phyloP scores from a whole-genome alignment of 2,113 vertebrate species.

The Salminus brasiliensis region DNA sequence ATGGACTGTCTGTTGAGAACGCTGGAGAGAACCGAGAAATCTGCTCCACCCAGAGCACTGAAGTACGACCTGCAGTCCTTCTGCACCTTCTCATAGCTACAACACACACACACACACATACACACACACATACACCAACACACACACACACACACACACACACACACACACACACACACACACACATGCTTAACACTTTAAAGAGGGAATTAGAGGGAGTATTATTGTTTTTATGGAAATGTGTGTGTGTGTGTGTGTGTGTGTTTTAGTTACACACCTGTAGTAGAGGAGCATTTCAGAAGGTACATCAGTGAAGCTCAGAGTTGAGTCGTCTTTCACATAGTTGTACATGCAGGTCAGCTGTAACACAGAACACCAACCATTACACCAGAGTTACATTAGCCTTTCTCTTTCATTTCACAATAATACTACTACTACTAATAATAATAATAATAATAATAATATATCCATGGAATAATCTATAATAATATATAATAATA shows the following conservation, averaged over 20 bases:
- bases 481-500: no score
- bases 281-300: slow-evolving; percentile 71
- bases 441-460: no score
- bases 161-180: no score
- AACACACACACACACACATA: slow-evolving; percentile 13
- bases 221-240: neutral
- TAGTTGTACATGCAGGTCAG: slow-evolving; percentile 72
- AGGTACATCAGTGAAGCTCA: slow-evolving; percentile 64
- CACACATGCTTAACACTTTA: no score
- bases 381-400: neutral
- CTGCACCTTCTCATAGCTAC: slow-evolving; percentile 56
- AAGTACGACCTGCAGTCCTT: slow-evolving; percentile 64
- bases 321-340: slow-evolving; percentile 35
- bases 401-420: rapidly evolving
- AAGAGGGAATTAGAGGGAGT: no score
- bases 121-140: no score
- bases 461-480: no score
- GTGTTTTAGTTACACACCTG: slow-evolving; percentile 59
- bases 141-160: no score
- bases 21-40: slow-evolving; percentile 47
- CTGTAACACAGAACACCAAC: slow-evolving; percentile 47
- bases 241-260: neutral
- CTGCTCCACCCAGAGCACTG: slow-evolving; percentile 38
- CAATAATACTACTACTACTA: neutral
- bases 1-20: slow-evolving; percentile 29